Base-by-base conservation (phyloP, 2,797 vertebrate genomes). In the Sorex maritimensis region DNA sequence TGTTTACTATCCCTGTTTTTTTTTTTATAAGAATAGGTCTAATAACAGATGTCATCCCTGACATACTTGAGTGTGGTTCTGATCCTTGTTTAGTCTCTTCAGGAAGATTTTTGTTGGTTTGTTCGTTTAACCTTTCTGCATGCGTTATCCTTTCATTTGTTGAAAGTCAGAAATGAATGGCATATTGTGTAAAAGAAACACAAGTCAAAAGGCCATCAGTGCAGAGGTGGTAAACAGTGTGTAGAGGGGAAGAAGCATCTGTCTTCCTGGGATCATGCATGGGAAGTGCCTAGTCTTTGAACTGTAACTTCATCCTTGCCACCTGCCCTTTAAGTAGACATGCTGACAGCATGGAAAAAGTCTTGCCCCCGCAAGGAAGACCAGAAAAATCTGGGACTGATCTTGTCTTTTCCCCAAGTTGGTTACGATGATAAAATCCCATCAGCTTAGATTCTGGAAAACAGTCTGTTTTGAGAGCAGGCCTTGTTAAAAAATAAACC, bases 51-150 rank as follows among this genome's bases (percentile, higher is more conserved):
- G 41, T 68, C 21, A 12, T 34, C n/a, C 41, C 61, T 87, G 74
- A 10, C 65, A 67, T 87, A 72, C 46, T n/a, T 52, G 34, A 81
- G 17, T 73, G 30, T 73, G 34, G 7, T 81, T 95, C 34, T 74
- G 24, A 67, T 67, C 5, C 65, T 93, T 73, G 21, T 0, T 44
- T 4, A 86, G 2, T 81, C 19, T 75, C 49, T 46, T 77, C 38
- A 67, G 38, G 65, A 49, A 23, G 7, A 30, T 24, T 83, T 80
- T 86, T 94, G 78, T 58, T 61, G 67, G 12, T 55, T 55, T 13
- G 52, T 55, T 55, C 4, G 52, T 55, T 55, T 55, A 14, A 12
- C 52, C 52, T 55, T 55, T 55, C 52, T 55, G 10, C 14, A 69
- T 68, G 58, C 6, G 30, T 80, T 80, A 8, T 55, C 17, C 17